Conservation (phyloP, 2,797 vertebrate species). For the Anas georgica region DNA sequence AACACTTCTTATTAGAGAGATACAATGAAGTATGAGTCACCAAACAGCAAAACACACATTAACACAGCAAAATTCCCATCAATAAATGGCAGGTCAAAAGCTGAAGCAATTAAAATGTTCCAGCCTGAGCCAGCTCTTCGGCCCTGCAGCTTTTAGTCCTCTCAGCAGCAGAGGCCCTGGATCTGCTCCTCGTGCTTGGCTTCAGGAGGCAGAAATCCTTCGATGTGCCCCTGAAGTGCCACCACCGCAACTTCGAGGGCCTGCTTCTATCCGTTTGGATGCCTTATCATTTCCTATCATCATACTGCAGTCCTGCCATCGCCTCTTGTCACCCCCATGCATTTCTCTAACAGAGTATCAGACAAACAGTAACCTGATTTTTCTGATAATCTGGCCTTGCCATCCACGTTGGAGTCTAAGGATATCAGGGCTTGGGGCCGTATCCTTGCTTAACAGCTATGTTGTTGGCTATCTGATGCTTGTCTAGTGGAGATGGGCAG, state of each 20-base stretch:
- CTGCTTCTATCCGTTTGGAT: rapidly evolving
- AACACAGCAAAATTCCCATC: background rate
- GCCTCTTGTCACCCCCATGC: background rate
- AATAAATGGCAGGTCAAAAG: background rate
- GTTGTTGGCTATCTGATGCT: background rate
- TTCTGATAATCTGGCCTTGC: background rate
- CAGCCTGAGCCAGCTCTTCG: background rate
- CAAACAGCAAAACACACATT: background rate
- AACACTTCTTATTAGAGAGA: slow-evolving; percentile 17
- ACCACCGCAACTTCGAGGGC: background rate
- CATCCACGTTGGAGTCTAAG: background rate
- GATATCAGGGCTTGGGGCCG: background rate
- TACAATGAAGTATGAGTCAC: background rate
- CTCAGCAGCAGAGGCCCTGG: background rate
- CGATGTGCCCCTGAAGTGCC: background rate
- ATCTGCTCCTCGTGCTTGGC: background rate
- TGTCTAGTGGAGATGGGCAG: background rate
- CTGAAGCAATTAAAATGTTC: background rate
- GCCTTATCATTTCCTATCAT: rapidly evolving
- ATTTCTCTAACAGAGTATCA: background rate
- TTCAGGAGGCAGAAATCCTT: background rate
- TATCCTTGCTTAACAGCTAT: background rate
- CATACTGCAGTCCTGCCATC: background rate
- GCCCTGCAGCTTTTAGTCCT: background rate
- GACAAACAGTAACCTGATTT: background rate